phyloP scores from a whole-genome alignment of 2,797 vertebrate genomes.

The Gymnodraco acuticeps region DNA sequence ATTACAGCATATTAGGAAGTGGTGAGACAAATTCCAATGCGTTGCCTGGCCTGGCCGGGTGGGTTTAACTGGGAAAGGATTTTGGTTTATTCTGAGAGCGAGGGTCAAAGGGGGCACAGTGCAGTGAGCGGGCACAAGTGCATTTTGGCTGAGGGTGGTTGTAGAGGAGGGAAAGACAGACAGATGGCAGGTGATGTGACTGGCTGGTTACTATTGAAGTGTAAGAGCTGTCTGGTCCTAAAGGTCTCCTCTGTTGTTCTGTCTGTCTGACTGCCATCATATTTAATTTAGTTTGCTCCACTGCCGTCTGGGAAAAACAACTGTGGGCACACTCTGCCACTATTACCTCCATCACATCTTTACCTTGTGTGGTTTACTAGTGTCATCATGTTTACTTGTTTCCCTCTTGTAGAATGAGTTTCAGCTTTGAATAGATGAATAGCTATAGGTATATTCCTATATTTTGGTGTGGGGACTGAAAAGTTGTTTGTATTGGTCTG shows the following conservation, averaged over 20 bases:
- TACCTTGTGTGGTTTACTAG: background rate
- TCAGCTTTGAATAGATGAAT: slow-evolving; percentile 35
- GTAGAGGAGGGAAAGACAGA: slow-evolving; percentile 12
- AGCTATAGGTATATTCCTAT: slow-evolving; percentile 12
- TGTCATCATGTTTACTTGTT: background rate
- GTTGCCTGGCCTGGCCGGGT: slow-evolving; percentile 7
- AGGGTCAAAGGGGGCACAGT: slow-evolving; percentile 17
- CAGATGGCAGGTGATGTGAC: slow-evolving; percentile 17
- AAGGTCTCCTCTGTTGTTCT: slow-evolving; percentile 21
- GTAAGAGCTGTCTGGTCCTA: slow-evolving; percentile 13
- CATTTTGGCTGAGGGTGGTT: slow-evolving; percentile 6
- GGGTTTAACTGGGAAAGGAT: slow-evolving; percentile 49
- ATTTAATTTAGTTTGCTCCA: slow-evolving; percentile 53
- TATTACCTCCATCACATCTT: slow-evolving; percentile 6
- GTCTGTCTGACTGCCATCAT: slow-evolving; percentile 47
- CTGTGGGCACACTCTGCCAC: background rate
- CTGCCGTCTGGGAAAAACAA: slow-evolving; percentile 52
- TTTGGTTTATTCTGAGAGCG: slow-evolving; percentile 38
- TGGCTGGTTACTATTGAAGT: background rate
- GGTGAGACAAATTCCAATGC: slow-evolving; percentile 55
- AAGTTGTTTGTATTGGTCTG: background rate
- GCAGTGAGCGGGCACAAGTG: slow-evolving; percentile 38
- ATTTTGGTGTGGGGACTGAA: slow-evolving; percentile 12
- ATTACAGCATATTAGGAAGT: slow-evolving; percentile 65
- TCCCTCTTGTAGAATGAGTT: background rate